These are phyloP conservation scores for Anser brachyrhynchus DNA, from an alignment of 2,113 vertebrate species.

Conservation along the genomic window DNA sequence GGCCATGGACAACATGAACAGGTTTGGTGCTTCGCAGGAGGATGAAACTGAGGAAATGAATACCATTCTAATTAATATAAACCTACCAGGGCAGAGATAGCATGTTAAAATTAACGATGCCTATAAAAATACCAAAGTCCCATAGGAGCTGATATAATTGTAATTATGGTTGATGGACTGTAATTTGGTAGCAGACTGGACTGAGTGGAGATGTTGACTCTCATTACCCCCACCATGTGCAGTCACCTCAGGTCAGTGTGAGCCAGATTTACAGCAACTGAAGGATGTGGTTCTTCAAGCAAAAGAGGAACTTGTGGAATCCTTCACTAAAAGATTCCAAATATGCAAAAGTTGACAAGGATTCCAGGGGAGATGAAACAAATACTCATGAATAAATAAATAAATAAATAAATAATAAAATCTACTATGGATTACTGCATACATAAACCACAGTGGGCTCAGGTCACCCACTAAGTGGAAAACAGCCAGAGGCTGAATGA, in stretches of 20 bases:
- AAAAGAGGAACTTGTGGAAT: background rate
- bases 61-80: background rate
- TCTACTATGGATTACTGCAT: background rate
- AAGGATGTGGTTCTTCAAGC: background rate
- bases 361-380: background rate
- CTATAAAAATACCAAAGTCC: background rate
- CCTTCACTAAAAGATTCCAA: accelerated
- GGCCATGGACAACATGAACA: background rate
- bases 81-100: background rate
- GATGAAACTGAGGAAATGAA: background rate
- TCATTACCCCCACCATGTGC: background rate
- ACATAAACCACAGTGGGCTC: background rate
- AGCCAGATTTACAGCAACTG: background rate
- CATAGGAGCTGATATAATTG: background rate
- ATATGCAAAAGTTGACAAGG: background rate
- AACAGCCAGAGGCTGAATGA: background rate
- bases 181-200: background rate
- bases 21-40: background rate
- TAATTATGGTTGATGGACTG: background rate
- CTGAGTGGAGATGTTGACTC: background rate
- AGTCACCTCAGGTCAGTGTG: background rate
- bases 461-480: background rate
- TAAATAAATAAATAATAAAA: background rate
- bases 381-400: background rate
- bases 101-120: background rate